phyloP scores from a whole-genome alignment of 2,888 invertebrate species.

The Agrilus cyanescens region DNA sequence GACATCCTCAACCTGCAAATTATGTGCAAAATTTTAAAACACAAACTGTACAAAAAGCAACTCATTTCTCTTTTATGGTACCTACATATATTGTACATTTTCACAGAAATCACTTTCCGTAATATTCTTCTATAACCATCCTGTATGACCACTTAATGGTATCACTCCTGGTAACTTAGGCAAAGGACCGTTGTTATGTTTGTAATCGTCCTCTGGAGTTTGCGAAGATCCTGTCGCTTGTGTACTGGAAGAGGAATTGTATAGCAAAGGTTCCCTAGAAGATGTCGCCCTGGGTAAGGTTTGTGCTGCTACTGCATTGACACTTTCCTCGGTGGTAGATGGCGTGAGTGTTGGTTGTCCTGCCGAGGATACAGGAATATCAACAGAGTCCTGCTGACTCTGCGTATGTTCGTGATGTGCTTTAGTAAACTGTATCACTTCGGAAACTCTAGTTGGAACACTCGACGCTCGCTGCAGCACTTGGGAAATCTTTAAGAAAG shows the following conservation, averaged over 20 bases:
- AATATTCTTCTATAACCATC: constrained; percentile 42
- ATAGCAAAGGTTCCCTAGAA: constrained; percentile 54
- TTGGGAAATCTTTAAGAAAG: constrained; percentile 29
- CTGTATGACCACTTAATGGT: constrained; percentile 61
- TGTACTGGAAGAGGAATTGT: constrained; percentile 37
- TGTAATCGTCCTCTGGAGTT: constrained; percentile 36
- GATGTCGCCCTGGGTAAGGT: constrained; percentile 20
- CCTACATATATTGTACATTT: no score
- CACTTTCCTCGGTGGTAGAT: constrained; percentile 45
- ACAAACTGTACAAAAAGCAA: no score
- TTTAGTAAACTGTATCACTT: constrained; percentile 34
- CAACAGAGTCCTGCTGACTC: constrained; percentile 48
- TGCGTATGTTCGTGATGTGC: constrained; percentile 48
- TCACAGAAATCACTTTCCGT: no score
- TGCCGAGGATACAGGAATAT: constrained; percentile 24
- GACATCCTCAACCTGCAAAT: no score
- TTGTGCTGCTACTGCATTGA: constrained; percentile 29
- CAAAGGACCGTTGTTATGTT: constrained; percentile 42
- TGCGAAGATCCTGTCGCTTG: constrained; percentile 33
- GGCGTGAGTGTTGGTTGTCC: constrained; percentile 37
- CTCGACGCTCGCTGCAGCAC: constrained; percentile 59
- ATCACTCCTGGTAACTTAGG: constrained; percentile 61
- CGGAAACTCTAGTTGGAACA: constrained; percentile 48
- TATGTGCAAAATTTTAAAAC: no score
- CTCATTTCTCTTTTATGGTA: no score